A percentile compares a stretch with the other conserved stretches of the same genome.
Conservation (phyloP, 2,888 invertebrate genomes). For the Vanessa cardui region DNA sequence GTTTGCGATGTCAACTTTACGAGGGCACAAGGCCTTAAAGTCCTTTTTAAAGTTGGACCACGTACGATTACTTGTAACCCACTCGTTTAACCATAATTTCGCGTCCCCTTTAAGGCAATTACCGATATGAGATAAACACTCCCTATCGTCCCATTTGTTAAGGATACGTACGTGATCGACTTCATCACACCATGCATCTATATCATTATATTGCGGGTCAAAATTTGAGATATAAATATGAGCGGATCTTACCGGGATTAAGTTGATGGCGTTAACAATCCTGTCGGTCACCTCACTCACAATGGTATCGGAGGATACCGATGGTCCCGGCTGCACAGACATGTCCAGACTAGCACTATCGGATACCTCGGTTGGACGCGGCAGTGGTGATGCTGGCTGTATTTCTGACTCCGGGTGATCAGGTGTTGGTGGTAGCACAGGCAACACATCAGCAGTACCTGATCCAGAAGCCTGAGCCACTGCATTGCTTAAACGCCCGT, state of each 20-base stretch:
- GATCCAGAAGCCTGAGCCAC: conserved; percentile 1
- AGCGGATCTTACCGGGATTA: background rate
- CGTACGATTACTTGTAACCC: conserved; percentile 6
- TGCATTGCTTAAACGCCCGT: background rate
- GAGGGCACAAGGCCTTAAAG: conserved; percentile 8
- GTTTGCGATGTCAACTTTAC: conserved; percentile 14
- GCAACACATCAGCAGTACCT: background rate
- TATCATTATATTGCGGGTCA: conserved; percentile 3
- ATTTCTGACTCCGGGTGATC: background rate
- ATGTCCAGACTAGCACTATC: background rate
- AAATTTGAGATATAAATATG: conserved; percentile 7
- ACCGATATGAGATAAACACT: conserved; percentile 1
- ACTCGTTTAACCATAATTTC: conserved; percentile 8
- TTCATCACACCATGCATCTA: conserved; percentile 5
- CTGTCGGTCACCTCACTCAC: conserved; percentile 2
- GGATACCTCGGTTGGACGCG: background rate
- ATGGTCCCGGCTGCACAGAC: conserved; percentile 2
- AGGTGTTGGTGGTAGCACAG: background rate
- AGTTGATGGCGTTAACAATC: background rate
- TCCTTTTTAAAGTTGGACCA: conserved; percentile 8
- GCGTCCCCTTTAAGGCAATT: conserved; percentile 7
- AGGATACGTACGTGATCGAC: background rate
- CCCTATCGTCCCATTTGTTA: background rate
- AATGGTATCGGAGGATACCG: conserved; percentile 1
- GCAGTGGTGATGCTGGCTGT: background rate